These are phyloP conservation scores for Plectrocnemia conspersa DNA, from an alignment of 1,140 invertebrate genomes.

Conservation along the genomic window DNA sequence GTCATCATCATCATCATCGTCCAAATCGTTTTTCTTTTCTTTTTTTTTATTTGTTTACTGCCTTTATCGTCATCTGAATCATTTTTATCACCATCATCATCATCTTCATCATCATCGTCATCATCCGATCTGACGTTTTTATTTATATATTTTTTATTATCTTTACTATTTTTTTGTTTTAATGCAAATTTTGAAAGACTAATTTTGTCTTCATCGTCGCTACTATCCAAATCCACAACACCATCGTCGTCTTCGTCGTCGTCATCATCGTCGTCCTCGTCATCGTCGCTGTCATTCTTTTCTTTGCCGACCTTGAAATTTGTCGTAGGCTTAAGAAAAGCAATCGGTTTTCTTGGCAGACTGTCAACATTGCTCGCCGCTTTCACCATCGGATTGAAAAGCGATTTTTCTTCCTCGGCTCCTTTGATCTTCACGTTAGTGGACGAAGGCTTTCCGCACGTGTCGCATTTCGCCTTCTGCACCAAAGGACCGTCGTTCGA, in stretches of 20 bases:
- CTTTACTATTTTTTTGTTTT: conserved; percentile 21
- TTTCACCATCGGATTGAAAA: not conserved
- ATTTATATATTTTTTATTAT: conserved; percentile 11
- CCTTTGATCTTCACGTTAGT: not conserved
- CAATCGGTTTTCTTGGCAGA: conserved; percentile 11
- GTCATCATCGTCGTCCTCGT: conserved; percentile 26
- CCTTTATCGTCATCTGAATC: conserved; percentile 24
- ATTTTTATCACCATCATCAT: conserved; percentile 34
- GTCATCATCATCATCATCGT: conserved; percentile 28
- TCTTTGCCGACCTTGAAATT: conserved; percentile 19
- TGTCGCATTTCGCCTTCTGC: conserved; percentile 24
- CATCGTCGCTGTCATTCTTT: conserved; percentile 23
- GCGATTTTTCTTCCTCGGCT: not conserved
- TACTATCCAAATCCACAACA: conserved; percentile 28
- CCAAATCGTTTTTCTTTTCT: conserved; percentile 29
- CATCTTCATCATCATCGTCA: conserved; percentile 25
- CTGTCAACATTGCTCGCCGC: conserved; percentile 19
- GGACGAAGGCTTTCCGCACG: conserved; percentile 3
- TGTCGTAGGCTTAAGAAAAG: conserved; percentile 17
- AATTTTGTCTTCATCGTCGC: conserved; percentile 23
- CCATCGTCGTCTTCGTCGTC: conserved; percentile 17
- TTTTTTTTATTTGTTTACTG: conserved; percentile 21
- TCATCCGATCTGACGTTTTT: conserved; percentile 20
- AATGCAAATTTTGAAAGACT: conserved; percentile 16
- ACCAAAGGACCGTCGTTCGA: conserved; percentile 30